Evolutionary conservation across 1,140 invertebrate genomes (phyloP).

Genomic region (Drosophila nigrodunni): DNA sequence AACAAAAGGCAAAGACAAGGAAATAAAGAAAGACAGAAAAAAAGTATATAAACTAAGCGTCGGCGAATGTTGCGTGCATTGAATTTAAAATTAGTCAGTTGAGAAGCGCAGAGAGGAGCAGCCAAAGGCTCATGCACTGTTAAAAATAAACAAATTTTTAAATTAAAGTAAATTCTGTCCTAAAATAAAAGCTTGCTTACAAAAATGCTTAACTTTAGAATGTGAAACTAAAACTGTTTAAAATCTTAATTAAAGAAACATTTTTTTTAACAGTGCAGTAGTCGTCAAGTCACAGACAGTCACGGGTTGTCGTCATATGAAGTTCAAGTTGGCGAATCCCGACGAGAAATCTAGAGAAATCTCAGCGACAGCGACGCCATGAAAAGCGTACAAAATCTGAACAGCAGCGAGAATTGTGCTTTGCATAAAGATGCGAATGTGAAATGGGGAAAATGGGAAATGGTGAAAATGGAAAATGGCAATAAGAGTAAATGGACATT

Average conservation of each 20-base stretch:
- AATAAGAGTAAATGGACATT: not conserved
- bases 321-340: slow-evolving; percentile 46
- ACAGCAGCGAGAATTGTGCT: slow-evolving; percentile 38
- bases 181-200: no score
- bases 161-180: no score
- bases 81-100: slow-evolving; percentile 72
- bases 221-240: no score
- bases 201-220: no score
- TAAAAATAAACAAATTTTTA: no score
- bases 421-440: slow-evolving; percentile 39
- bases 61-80: slow-evolving; percentile 79
- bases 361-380: slow-evolving; percentile 15
- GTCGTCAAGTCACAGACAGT: slow-evolving; percentile 22
- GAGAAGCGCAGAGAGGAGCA: not conserved
- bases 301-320: slow-evolving; percentile 45
- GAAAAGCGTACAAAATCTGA: slow-evolving; percentile 53
- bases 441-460: not conserved
- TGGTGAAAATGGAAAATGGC: no score
- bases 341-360: slow-evolving; percentile 54
- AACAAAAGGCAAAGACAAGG: slow-evolving; percentile 10
- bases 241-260: no score
- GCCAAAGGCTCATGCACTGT: no score
- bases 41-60: slow-evolving; percentile 65
- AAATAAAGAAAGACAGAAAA: slow-evolving; percentile 19
- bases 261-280: not conserved